Conservation (phyloP, 1,140 invertebrate species). For the Aphidius gifuensis region DNA sequence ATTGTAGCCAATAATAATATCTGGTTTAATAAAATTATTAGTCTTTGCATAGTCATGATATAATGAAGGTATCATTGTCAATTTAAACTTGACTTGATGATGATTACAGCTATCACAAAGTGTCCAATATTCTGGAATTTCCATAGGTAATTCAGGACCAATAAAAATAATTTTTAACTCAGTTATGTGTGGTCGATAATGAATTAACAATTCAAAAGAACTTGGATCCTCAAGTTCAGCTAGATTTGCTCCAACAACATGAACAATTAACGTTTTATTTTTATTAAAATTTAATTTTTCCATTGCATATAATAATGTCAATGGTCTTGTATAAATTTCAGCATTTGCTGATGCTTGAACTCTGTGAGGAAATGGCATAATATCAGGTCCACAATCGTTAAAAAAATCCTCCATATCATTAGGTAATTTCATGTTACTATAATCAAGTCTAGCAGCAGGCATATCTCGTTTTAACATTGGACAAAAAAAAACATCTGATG, state of each 20-base stretch:
- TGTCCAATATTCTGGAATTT: not conserved
- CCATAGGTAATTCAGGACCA: conserved; percentile 37
- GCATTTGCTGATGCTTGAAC: conserved; percentile 27
- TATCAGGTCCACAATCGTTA: conserved; percentile 13
- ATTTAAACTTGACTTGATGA: conserved; percentile 30
- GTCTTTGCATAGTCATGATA: conserved; percentile 35
- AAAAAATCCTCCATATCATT: conserved; percentile 36
- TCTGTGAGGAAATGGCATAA: conserved; percentile 12
- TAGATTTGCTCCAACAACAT: conserved; percentile 40
- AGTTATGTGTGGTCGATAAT: conserved; percentile 34
- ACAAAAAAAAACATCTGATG: conserved; percentile 8
- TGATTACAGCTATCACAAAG: conserved; percentile 34
- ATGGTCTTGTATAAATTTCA: conserved; percentile 39
- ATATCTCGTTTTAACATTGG: conserved; percentile 24
- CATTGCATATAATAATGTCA: conserved; percentile 38
- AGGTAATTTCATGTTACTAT: conserved; percentile 30
- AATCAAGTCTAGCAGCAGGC: conserved; percentile 29
- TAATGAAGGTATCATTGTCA: conserved; percentile 21
- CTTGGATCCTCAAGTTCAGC: conserved; percentile 34
- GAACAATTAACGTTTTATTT: conserved; percentile 29
- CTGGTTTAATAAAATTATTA: conserved; percentile 30
- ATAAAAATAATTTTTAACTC: conserved; percentile 34
- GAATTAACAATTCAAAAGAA: conserved; percentile 42
- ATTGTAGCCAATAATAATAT: conserved; percentile 44
- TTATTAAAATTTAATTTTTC: conserved; percentile 31